phyloP scores from a whole-genome alignment of 2,888 invertebrate genomes.

The Parascotia fuliginaria region DNA sequence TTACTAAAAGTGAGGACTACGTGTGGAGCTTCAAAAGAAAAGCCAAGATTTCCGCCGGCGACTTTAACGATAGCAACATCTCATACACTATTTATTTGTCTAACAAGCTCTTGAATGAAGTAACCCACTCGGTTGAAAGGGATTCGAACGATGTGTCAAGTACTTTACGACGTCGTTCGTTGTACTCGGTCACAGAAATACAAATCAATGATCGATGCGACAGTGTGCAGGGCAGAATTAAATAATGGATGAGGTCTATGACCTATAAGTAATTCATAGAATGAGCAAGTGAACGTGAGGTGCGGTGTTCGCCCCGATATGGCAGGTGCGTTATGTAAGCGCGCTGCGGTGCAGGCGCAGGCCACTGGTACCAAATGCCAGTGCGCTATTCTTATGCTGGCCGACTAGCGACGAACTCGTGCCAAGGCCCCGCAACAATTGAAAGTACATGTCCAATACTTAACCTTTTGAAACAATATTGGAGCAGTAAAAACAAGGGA shows the following conservation, averaged over 20 bases:
- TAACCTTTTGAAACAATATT: constrained; percentile 59
- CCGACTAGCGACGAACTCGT: constrained; percentile 56
- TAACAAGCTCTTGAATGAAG: constrained; percentile 50
- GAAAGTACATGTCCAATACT: constrained; percentile 71
- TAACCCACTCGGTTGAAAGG: constrained; percentile 32
- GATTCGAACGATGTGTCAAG: constrained; percentile 29
- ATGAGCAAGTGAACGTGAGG: constrained; percentile 81
- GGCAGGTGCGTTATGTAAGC: constrained; percentile 85
- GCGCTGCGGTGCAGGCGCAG: constrained; percentile 60
- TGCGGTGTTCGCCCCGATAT: constrained; percentile 78
- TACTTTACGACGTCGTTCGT: constrained; percentile 21
- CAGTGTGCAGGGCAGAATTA: constrained; percentile 62
- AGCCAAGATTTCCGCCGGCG: constrained; percentile 56
- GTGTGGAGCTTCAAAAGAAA: constrained; percentile 52
- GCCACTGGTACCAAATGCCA: constrained; percentile 72
- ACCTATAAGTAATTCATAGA: constrained; percentile 85
- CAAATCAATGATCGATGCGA: constrained; percentile 54
- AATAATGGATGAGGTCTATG: constrained; percentile 80
- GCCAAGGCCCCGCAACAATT: constrained; percentile 76
- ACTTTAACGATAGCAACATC: constrained; percentile 51
- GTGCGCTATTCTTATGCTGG: constrained; percentile 70
- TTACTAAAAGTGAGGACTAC: constrained; percentile 45
- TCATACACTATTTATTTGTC: constrained; percentile 60
- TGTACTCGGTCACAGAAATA: constrained; percentile 31
- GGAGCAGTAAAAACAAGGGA: constrained; percentile 44